phyloP scores from a whole-genome alignment of 2,113 vertebrate species.

The Taurulus bubalis region DNA sequence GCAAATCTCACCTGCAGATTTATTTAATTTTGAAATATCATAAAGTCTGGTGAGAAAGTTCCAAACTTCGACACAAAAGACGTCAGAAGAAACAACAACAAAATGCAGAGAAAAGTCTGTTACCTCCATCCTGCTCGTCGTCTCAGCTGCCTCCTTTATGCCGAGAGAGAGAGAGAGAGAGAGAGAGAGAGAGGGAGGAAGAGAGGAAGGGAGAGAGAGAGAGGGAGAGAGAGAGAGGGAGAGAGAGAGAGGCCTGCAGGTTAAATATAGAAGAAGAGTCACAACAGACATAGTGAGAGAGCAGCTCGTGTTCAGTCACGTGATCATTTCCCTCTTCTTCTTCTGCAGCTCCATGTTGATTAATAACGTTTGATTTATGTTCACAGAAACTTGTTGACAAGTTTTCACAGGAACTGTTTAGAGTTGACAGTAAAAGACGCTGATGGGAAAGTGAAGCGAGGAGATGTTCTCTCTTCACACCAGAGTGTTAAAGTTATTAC shows the following conservation, averaged over 20 bases:
- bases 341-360: not conserved
- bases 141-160: conserved; percentile 48
- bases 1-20: not conserved
- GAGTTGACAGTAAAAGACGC: too few species aligned
- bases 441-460: too few species aligned
- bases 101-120: conserved; percentile 40
- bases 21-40: not conserved
- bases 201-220: too few species aligned
- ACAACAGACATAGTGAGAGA: conserved; percentile 16
- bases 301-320: conserved; percentile 64
- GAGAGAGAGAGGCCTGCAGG: not conserved
- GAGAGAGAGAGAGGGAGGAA: not conserved
- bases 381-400: too few species aligned
- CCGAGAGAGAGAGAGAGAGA: conserved; percentile 24
- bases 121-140: conserved; percentile 75
- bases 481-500: too few species aligned
- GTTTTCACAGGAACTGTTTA: not conserved
- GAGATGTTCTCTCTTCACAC: too few species aligned
- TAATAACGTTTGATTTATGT: not conserved
- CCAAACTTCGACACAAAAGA: not conserved
- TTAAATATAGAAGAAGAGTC: conserved; percentile 18
- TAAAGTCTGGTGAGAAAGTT: not conserved
- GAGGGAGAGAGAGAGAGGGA: too few species aligned
- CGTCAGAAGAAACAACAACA: not conserved
- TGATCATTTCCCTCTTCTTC: conserved; percentile 27